Conservation (phyloP, 1,140 invertebrate genomes). For the Scaptomyza montana region DNA sequence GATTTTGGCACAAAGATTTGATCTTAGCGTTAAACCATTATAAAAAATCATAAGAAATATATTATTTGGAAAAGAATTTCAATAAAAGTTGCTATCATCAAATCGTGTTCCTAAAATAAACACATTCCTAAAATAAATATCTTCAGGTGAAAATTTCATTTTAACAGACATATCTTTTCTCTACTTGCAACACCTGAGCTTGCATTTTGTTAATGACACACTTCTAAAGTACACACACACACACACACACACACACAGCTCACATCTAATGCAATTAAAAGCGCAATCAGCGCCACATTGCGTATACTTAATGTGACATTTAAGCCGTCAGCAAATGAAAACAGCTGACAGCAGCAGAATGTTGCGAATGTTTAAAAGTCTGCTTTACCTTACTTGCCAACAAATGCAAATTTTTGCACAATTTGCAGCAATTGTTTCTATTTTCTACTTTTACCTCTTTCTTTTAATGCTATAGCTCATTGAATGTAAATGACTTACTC, state of each 20-base stretch:
- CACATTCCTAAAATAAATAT: too few species aligned
- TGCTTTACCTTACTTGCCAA: conserved; percentile 7
- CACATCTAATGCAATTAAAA: conserved; percentile 1
- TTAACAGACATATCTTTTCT: neutral
- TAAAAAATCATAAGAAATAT: too few species aligned
- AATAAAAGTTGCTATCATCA: too few species aligned
- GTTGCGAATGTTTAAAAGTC: neutral
- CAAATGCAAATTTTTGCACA: conserved; percentile 65
- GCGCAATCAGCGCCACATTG: conserved; percentile 6
- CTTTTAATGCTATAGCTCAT: conserved; percentile 53
- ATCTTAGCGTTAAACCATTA: too few species aligned
- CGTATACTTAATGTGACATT: conserved; percentile 33
- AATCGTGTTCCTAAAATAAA: too few species aligned
- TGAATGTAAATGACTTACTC: conserved; percentile 64
- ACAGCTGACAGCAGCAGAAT: neutral
- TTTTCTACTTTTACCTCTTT: neutral
- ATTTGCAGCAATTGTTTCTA: conserved; percentile 57
- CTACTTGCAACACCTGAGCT: neutral
- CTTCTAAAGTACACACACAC: neutral
- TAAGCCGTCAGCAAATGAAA: conserved; percentile 15
- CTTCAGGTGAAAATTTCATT: neutral
- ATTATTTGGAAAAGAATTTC: too few species aligned
- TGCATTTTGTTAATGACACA: conserved; percentile 6
- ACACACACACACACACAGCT: neutral
- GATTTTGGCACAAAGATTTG: too few species aligned